A percentile compares a stretch with the other conserved stretches of the same genome.
Evolutionary conservation across 1,140 invertebrate species (phyloP).

Genomic region (Batillaria attramentaria): DNA sequence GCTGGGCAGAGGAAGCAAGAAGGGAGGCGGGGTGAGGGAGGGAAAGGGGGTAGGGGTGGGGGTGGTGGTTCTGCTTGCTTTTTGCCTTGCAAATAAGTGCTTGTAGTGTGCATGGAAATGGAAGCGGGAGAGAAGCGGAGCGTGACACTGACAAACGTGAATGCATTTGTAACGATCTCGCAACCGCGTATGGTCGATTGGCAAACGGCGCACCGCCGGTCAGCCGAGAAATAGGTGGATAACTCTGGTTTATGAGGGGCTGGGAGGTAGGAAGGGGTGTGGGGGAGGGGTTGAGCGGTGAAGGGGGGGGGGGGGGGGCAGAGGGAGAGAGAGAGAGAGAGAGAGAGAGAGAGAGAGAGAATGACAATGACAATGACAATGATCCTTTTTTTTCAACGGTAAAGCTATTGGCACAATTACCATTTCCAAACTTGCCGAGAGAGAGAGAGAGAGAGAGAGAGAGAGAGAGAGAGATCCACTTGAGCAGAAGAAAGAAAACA

Average conservation of each 20-base stretch:
- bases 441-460: neutral
- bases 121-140: slow-evolving; percentile 13
- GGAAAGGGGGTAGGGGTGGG: neutral
- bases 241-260: neutral
- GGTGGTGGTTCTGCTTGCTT: slow-evolving; percentile 6
- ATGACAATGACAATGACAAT: too few relatives aligned
- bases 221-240: too few relatives aligned
- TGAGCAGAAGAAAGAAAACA: too few relatives aligned
- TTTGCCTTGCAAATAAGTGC: slow-evolving; percentile 35
- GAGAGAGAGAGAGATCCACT: too few relatives aligned
- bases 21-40: neutral
- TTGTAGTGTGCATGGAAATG: slow-evolving; percentile 25
- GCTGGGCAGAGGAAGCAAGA: too few relatives aligned
- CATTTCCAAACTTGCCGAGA: neutral
- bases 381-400: slow-evolving; percentile 4
- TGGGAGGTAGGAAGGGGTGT: neutral
- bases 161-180: slow-evolving; percentile 34
- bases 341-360: too few relatives aligned
- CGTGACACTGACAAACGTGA: slow-evolving; percentile 35
- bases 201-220: neutral
- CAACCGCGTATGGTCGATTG: slow-evolving; percentile 4
- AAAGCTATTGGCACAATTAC: neutral
- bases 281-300: neutral
- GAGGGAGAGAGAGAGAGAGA: neutral
- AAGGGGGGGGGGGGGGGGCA: neutral